Percentiles rank a stretch among this genome's conserved stretches.
Evolutionary conservation across 64 coral and sea anemone genomes (phyloP).

Genomic region (Porites lutea): DNA sequence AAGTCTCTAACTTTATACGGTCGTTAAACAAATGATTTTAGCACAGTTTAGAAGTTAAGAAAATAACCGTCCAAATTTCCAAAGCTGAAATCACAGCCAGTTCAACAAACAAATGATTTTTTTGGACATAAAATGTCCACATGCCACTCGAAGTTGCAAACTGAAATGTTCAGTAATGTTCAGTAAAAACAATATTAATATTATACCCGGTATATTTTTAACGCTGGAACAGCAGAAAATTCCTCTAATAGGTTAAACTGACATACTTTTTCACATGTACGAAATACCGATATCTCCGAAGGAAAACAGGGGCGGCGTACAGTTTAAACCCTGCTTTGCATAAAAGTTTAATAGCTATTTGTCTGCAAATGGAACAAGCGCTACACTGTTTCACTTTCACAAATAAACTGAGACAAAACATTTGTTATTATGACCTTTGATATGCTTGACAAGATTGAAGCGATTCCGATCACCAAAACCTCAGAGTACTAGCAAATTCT

Average conservation of each 20-base stretch:
- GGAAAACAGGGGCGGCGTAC: no score
- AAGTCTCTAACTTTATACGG: background rate
- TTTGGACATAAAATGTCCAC: background rate
- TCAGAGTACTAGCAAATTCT: background rate
- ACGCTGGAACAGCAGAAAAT: no score
- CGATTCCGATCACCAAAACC: background rate
- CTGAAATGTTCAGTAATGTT: background rate
- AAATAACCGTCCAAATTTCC: background rate
- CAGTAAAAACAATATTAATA: no score
- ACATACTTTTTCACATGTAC: no score
- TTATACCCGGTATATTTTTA: no score
- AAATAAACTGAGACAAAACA: background rate
- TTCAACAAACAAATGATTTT: constrained; percentile 4
- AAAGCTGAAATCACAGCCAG: background rate
- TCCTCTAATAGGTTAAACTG: no score
- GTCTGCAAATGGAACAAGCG: background rate
- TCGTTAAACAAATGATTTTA: background rate
- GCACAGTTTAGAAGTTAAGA: background rate
- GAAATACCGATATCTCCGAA: no score
- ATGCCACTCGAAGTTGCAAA: background rate
- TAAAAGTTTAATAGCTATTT: background rate
- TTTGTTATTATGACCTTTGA: background rate
- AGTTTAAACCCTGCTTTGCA: no score
- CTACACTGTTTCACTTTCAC: background rate
- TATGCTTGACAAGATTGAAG: background rate